Conservation (phyloP, 2,888 invertebrate genomes). For the Plebejus melissa region DNA sequence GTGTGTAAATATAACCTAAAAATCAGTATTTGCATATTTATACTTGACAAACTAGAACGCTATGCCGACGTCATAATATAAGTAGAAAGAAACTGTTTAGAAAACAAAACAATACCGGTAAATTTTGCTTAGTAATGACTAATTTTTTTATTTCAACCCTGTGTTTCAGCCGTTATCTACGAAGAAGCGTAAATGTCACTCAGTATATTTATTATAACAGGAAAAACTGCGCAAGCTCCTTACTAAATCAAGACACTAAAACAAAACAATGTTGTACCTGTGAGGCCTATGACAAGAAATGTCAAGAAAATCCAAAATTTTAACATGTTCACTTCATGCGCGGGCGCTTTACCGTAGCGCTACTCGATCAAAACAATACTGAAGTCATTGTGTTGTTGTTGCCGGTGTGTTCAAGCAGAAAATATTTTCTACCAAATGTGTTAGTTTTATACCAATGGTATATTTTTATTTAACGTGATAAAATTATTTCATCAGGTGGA, state of each 20-base stretch:
- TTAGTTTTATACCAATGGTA: neutral
- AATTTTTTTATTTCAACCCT: no score
- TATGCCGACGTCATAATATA: neutral
- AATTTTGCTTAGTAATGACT: constrained; percentile 6
- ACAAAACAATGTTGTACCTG: constrained; percentile 30
- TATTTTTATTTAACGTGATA: neutral
- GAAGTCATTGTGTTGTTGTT: neutral
- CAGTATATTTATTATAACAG: neutral
- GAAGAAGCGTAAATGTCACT: neutral
- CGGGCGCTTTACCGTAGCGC: constrained; percentile 33
- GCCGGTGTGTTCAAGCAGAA: neutral
- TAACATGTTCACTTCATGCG: constrained; percentile 34
- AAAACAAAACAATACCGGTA: neutral
- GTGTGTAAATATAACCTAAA: neutral
- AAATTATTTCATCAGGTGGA: neutral
- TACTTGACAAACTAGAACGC: neutral
- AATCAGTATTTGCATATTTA: neutral
- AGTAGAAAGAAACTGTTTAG: neutral
- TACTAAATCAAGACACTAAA: neutral
- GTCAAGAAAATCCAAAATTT: constrained; percentile 37
- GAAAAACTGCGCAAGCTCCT: neutral
- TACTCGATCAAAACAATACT: constrained; percentile 30
- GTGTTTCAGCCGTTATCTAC: neutral
- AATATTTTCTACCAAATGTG: neutral
- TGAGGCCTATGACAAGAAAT: constrained; percentile 31